Base-by-base conservation (phyloP, 2,888 invertebrate genomes). In the Synanthedon vespiformis region DNA sequence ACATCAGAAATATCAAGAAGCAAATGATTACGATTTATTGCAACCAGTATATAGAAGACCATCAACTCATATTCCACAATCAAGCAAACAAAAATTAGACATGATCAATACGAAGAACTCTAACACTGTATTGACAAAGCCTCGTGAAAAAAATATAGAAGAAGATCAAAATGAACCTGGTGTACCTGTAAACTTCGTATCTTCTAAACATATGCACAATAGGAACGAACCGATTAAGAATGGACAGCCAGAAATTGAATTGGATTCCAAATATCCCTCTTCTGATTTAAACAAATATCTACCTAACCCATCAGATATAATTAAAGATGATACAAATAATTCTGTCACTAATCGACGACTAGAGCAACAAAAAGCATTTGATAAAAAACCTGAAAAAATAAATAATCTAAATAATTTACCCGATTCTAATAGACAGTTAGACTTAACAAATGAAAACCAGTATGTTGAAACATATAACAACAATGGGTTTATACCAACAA, bases 1-100 rank as follows among this genome's bases (percentile, higher is more conserved):
- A 11, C 59, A 80, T 44, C 65, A 66, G 18, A 74, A 72, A 54
- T 79, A 82, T 53, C 64, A 72, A 57, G 59, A 58, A 6, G 51
- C 54, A 40, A 56, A 56, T 5, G 55, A 53, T 8, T 58, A 57
- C 40, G 11, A 48, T 22, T 22, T 22, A 22, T 22, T 22, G 48
- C 50, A 51, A 6, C 56, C 56, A 6, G 53, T 58, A 52, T 18
- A 27, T 5, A 52, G 50, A 13, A 55, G 55, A 1, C 41, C 41
- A n/a, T n/a, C 41, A 10, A n/a, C 12, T 11, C n/a, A 57, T 49
- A 51, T 59, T 16, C 54, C 58, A 8, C 11, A 44, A 8, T 13
- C 44, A 13, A n/a, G 6, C n/a, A 14, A 44, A 12, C 44, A 6
- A 6, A 14, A 14, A 44, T 44, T 13, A 44, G 13, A 14, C 14